Base-by-base conservation (phyloP, 2,888 invertebrate species). In the Ormyrus nitidulus region DNA sequence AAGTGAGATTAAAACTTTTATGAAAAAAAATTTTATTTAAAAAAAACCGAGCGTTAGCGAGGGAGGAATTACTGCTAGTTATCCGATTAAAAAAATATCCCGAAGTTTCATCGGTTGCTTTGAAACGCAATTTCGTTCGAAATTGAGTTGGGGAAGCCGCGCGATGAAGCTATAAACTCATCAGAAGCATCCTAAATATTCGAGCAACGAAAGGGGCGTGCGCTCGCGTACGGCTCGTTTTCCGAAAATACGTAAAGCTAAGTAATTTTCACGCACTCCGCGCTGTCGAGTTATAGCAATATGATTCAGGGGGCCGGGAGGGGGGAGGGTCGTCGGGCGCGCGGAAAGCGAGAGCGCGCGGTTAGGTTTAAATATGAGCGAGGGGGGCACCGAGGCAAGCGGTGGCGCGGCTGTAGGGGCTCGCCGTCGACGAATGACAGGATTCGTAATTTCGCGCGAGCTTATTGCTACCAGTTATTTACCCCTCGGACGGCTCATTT, bases 401-500 rank as follows among this genome's bases (percentile, higher is more conserved):
- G 71, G 81, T 34, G 66, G 48, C 66, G 54, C 65, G 49, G 34
- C 34, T 1, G 56, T 3, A 7, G 11, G 8, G 34, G 65, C 7
- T 6, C 54, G 49, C 44, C 62, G 10, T 49, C 74, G 79, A 81
- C 79, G 70, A 82, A 85, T 84, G 88, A 86, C 86, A 85, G 84
- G 85, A 87, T 87, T 88, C 86, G 87, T 88, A 88, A 89, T 89
- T 88, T 88, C 86, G 86, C 86, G 85, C 85, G 84, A 84, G 86
- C 87, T 89, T 88, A 89, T 88, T 89, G 87, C 86, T 85, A 84
- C 83, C 87, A 82, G 86, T 88, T 89, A 88, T 89, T 89, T 86
- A 88, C 85, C 69, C 61, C 85, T 84, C 82, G 77, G 74, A 71
- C 66, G 2, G 79, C 87, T 88, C 86, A 86, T 88, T 88, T 84